Conservation (phyloP, 1,140 invertebrate species). For the Ctenoplectra terminalis region DNA sequence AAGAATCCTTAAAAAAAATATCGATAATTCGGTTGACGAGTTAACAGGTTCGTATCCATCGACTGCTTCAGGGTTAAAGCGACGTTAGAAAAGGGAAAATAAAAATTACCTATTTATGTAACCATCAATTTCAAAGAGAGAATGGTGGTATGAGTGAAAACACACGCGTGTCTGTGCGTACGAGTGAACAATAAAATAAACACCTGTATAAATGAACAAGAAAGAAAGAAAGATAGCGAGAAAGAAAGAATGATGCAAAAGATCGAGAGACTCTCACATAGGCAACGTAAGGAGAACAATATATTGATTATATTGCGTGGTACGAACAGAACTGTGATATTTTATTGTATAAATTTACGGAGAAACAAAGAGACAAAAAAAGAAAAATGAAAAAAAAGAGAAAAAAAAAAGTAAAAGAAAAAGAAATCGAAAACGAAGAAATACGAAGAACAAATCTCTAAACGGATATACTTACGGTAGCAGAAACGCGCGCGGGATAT, state of each 20-base stretch:
- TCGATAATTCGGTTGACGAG: too few species aligned
- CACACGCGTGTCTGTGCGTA: slow-evolving; percentile 23
- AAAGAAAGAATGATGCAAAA: too few species aligned
- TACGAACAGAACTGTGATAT: slow-evolving; percentile 84
- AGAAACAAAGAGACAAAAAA: slow-evolving; percentile 47
- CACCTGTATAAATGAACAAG: neutral
- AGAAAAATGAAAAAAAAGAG: neutral
- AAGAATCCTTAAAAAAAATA: too few species aligned
- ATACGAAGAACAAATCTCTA: slow-evolving; percentile 72
- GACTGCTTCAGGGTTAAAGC: slow-evolving; percentile 26
- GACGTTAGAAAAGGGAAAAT: too few species aligned
- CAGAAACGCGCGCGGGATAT: slow-evolving; percentile 58
- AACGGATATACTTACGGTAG: slow-evolving; percentile 65
- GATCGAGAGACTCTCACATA: slow-evolving; percentile 67
- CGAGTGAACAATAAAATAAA: slow-evolving; percentile 20
- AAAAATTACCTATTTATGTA: too few species aligned
- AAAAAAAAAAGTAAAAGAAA: neutral
- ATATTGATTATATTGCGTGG: slow-evolving; percentile 79
- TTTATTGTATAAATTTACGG: slow-evolving; percentile 81
- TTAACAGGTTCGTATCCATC: too few species aligned
- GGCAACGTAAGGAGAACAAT: slow-evolving; percentile 74
- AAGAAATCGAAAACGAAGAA: slow-evolving; percentile 45
- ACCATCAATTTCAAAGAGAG: slow-evolving; percentile 28
- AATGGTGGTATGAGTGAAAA: slow-evolving; percentile 35
- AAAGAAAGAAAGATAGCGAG: slow-evolving; percentile 48